Evolutionary conservation across 2,113 vertebrate genomes (phyloP), one percentile per base, ranked within the genome.

Genomic region (Aplodontia rufa): DNA sequence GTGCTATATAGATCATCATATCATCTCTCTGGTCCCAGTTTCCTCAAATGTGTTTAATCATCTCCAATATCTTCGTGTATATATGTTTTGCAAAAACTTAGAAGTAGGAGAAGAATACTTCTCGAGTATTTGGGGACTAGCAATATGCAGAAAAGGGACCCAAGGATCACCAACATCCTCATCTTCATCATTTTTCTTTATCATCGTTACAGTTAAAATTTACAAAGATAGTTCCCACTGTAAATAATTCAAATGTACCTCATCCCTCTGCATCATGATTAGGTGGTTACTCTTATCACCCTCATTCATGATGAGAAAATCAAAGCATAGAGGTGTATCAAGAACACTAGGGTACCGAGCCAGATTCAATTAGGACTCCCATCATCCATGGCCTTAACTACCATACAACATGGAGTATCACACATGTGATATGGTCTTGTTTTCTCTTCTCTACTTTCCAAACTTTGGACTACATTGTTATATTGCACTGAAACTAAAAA

Each of bases 321-420:
- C 8, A 40, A 71, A 88, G n/a, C 7, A 32, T 8, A 8, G 35
- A 62, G 14, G 5, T 76, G 0, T n/a, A 49, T 40, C 30, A 0
- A 32, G 20, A 74, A 37, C n/a, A 45, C 4, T 37, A n/a, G 20
- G 4, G 32, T 13, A 3, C 5, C 16, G 9, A 58, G 55, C 32
- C 32, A 76, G 35, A 78, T 8, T 28, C 30, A 72, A 82, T 55
- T 8, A 30, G 3, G 4, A 9, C 47, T 35, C 66, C 68, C 55
- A 4, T 1, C 13, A 37, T 22, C 20, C 24, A 4, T 0, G 4
- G n/a, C 14, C 42, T 35, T 42, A 26, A 35, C 37, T 20, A 22
- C 35, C 16, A 6, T 0, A 19, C 40, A 24, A 1, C 0, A 5
- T 45, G 32, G 19, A 37, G 3, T 16, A 32, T 53, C n/a, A 3